Evolutionary conservation across 2,888 invertebrate genomes (phyloP).

Genomic region (Ophion costatus): DNA sequence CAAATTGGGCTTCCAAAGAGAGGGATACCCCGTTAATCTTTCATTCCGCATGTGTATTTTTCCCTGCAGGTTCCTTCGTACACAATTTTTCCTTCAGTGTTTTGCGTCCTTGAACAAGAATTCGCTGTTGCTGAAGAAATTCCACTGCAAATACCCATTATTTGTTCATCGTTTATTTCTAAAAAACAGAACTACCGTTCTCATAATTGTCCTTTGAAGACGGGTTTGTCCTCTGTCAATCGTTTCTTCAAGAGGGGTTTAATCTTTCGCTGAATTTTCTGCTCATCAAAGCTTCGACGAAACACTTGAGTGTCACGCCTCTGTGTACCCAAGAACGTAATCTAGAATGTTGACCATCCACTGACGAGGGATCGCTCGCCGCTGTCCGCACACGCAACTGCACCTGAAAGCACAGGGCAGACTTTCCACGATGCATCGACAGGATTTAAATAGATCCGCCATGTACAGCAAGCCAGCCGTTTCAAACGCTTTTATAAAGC

Average conservation of each 20-base stretch:
- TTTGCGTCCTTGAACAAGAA: no score
- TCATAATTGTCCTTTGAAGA: neutral
- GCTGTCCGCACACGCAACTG: neutral
- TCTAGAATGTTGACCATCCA: conserved; percentile 12
- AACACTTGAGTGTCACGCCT: conserved; percentile 8
- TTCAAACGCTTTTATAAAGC: neutral
- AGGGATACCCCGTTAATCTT: no score
- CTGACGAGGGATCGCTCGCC: conserved; percentile 14
- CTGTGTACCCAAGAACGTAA: neutral
- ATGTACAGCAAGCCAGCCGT: neutral
- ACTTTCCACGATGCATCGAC: conserved; percentile 18
- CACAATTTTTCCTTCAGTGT: no score
- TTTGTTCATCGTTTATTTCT: no score
- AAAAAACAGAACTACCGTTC: no score
- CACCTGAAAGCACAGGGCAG: conserved; percentile 15
- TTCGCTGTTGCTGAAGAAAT: no score
- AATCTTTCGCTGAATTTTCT: neutral
- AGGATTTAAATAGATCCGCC: conserved; percentile 31
- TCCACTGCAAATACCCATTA: no score
- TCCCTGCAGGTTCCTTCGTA: no score
- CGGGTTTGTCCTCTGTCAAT: neutral
- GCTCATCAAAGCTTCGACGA: conserved; percentile 8
- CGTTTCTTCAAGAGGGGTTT: neutral
- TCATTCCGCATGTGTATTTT: no score
- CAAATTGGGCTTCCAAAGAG: no score